Conservation (phyloP, 2,888 invertebrate species). For the Keiferia lycopersicella region DNA sequence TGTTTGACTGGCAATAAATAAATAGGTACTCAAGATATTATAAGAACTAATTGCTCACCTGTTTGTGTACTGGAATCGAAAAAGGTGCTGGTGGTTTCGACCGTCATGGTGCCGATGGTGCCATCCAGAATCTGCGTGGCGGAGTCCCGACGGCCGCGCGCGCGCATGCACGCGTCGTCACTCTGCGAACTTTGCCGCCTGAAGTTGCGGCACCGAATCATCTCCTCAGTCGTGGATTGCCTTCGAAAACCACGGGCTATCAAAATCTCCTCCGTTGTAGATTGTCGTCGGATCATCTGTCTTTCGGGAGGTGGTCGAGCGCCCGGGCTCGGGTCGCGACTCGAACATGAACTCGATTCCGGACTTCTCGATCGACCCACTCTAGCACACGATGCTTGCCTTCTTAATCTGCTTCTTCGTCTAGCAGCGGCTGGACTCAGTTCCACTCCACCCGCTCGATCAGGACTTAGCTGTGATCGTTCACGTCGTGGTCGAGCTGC, state of each 20-base stretch:
- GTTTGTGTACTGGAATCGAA: slow-evolving; percentile 96
- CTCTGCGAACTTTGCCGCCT: slow-evolving; percentile 95
- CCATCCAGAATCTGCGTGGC: slow-evolving; percentile 95
- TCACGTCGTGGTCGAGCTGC: slow-evolving; percentile 90
- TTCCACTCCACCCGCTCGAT: slow-evolving; percentile 89
- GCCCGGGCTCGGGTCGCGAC: slow-evolving; percentile 92
- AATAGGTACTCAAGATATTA: neutral
- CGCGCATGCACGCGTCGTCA: slow-evolving; percentile 87
- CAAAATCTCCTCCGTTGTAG: slow-evolving; percentile 94
- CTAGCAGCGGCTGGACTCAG: slow-evolving; percentile 88
- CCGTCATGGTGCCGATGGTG: slow-evolving; percentile 95
- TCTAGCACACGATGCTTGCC: slow-evolving; percentile 90
- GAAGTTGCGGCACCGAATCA: slow-evolving; percentile 95
- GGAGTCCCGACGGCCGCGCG: slow-evolving; percentile 89
- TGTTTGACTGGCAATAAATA: too few species aligned
- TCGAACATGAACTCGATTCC: slow-evolving; percentile 89
- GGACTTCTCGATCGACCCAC: slow-evolving; percentile 83
- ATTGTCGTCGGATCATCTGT: slow-evolving; percentile 91
- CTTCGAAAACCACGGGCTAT: slow-evolving; percentile 94
- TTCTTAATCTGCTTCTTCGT: slow-evolving; percentile 84
- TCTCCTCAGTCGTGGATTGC: slow-evolving; percentile 95
- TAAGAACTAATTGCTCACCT: slow-evolving; percentile 81
- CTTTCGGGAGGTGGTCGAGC: slow-evolving; percentile 80
- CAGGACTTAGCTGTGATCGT: slow-evolving; percentile 89
- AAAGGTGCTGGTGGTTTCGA: slow-evolving; percentile 95